A percentile compares a stretch with the other conserved stretches of the same genome.
Conservation (phyloP, 2,797 vertebrate genomes). For the Artibeus lituratus region DNA sequence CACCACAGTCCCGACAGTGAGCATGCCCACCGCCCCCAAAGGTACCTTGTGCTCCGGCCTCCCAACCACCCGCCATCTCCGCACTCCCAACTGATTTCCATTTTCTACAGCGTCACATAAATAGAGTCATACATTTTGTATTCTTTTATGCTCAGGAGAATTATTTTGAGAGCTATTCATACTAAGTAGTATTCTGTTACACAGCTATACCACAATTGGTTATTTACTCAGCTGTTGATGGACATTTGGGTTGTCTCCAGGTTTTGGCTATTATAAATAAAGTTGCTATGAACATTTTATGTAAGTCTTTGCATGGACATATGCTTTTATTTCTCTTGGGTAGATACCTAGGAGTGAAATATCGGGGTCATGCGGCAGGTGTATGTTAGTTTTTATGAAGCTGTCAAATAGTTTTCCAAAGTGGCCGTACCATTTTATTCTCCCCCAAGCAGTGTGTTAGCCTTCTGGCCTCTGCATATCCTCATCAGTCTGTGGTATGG, state of each 20-base stretch:
- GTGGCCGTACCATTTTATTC: not conserved
- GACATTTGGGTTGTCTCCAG: not conserved
- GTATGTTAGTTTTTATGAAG: not conserved
- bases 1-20: not conserved
- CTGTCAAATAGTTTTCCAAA: too few relatives aligned
- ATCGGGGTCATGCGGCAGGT: not conserved
- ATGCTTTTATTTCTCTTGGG: not conserved
- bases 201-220: not conserved
- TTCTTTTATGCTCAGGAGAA: not conserved
- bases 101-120: not conserved
- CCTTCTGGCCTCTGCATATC: rapidly evolving
- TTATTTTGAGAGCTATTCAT: not conserved
- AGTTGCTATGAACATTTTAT: not conserved
- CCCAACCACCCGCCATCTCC: not conserved
- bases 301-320: not conserved
- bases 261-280: not conserved
- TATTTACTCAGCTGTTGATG: not conserved
- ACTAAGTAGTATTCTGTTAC: not conserved
- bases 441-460: not conserved
- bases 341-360: too few relatives aligned
- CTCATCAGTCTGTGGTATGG: not conserved
- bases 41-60: not conserved
- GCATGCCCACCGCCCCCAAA: rapidly evolving
- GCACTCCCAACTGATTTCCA: not conserved
- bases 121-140: not conserved